Percentiles rank a stretch among this genome's conserved stretches.
Evolutionary conservation across 2,888 invertebrate species (phyloP).

Genomic region (Ichneumon xanthorius): DNA sequence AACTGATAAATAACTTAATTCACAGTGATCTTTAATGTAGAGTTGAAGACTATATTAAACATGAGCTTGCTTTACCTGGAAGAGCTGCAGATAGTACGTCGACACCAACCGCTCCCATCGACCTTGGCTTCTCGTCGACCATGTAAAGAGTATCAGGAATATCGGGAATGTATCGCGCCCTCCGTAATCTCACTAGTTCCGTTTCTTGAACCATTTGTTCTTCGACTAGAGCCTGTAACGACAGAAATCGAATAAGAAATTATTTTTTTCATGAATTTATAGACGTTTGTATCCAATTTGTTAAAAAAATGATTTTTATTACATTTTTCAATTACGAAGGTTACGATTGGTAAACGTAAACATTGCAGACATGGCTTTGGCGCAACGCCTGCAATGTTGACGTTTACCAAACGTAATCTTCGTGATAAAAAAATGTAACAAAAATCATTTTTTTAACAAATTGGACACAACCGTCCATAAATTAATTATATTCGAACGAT

Average conservation of each 20-base stretch:
- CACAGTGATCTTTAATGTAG: neutral
- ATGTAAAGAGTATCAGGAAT: slow-evolving; percentile 98
- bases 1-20: neutral
- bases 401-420: too few species aligned
- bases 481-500: neutral
- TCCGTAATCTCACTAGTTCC: slow-evolving; percentile 89
- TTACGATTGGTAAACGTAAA: too few species aligned
- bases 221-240: slow-evolving; percentile 89
- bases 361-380: neutral
- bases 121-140: slow-evolving; percentile 88
- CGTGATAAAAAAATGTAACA: too few species aligned
- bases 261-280: neutral
- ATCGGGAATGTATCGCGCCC: slow-evolving; percentile 91
- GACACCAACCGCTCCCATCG: slow-evolving; percentile 86
- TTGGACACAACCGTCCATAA: neutral
- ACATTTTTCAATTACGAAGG: too few species aligned
- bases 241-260: slow-evolving; percentile 43
- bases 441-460: neutral
- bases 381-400: neutral
- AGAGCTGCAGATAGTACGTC: slow-evolving; percentile 89
- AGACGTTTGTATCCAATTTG: too few species aligned
- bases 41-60: neutral
- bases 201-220: slow-evolving; percentile 93
- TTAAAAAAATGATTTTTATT: too few species aligned
- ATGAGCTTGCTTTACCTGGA: slow-evolving; percentile 84